Evolutionary conservation across 1,140 invertebrate species (phyloP).

Genomic region (Drosophila biarmipes): DNA sequence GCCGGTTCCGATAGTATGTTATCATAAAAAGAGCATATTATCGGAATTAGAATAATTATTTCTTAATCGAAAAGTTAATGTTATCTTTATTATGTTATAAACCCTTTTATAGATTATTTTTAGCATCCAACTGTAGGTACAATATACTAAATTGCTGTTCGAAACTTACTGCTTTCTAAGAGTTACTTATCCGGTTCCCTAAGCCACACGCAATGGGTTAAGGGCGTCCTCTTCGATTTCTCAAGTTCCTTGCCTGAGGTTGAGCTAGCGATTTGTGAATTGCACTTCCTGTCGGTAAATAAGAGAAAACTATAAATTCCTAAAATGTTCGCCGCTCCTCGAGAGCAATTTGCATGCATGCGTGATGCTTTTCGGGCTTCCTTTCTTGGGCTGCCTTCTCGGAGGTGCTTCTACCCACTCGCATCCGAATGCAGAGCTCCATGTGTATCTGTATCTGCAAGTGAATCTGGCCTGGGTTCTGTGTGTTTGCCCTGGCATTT

Average conservation of each 20-base stretch:
- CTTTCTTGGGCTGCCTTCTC: conserved; percentile 13
- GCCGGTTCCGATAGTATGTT: no score
- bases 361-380: conserved; percentile 23
- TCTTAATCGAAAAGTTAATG: no score
- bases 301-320: conserved; percentile 78
- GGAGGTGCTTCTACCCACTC: conserved; percentile 24
- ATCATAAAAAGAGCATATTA: no score
- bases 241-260: conserved; percentile 36
- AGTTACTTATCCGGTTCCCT: no score
- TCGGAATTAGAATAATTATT: no score
- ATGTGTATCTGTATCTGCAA: conserved; percentile 24
- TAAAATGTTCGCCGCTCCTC: conserved; percentile 50
- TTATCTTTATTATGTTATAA: no score
- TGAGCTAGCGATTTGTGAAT: conserved; percentile 82
- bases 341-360: conserved; percentile 73
- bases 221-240: conserved; percentile 45
- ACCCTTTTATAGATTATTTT: no score
- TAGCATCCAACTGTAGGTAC: no score
- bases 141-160: no score
- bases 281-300: conserved; percentile 82
- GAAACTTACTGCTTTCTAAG: no score
- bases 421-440: conserved; percentile 11
- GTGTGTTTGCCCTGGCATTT: conserved; percentile 48
- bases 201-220: conserved; percentile 10
- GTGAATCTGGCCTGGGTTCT: conserved; percentile 10